A percentile compares a stretch with the other conserved stretches of the same genome.
These are phyloP conservation scores for Drosophila guanche DNA, from an alignment of 1,140 invertebrate species.

Conservation along the genomic window DNA sequence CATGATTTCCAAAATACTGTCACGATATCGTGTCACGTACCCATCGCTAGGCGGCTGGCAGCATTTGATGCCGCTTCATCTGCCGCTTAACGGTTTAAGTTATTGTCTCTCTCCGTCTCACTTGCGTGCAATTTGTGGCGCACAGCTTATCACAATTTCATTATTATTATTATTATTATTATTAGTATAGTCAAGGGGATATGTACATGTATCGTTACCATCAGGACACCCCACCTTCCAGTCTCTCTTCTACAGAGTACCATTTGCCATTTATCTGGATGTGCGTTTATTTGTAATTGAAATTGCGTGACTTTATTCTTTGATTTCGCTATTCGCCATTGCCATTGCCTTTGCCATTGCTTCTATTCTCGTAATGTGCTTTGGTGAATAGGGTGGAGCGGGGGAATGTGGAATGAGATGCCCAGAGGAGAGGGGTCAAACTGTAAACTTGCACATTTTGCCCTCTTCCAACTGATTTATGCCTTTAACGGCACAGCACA, in stretches of 20 bases:
- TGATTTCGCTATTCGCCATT: constrained; percentile 63
- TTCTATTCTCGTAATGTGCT: constrained; percentile 42
- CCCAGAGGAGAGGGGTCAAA: constrained; percentile 16
- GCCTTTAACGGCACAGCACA: constrained; percentile 40
- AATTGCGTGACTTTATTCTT: constrained; percentile 82
- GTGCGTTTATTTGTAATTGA: constrained; percentile 74
- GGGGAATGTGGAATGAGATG: not conserved
- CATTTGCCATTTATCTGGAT: constrained; percentile 38
- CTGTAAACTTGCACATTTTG: constrained; percentile 59
- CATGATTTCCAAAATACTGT: no score
- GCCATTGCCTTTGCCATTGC: constrained; percentile 36
- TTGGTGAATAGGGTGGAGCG: constrained; percentile 13
- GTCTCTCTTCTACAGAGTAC: not conserved
- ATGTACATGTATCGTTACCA: constrained; percentile 11
- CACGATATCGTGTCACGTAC: constrained; percentile 14
- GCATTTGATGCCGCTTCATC: constrained; percentile 58
- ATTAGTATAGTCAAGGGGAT: constrained; percentile 34
- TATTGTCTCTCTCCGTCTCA: constrained; percentile 62
- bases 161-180: constrained; percentile 68
- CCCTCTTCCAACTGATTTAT: constrained; percentile 49
- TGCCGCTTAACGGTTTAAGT: constrained; percentile 71
- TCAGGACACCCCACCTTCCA: constrained; percentile 3
- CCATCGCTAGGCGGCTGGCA: constrained; percentile 35
- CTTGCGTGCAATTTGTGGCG: constrained; percentile 78
- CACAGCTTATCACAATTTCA: constrained; percentile 79